These are phyloP conservation scores for Hephaestus fuliginosus DNA, from an alignment of 2,797 vertebrate genomes.

Conservation along the genomic window DNA sequence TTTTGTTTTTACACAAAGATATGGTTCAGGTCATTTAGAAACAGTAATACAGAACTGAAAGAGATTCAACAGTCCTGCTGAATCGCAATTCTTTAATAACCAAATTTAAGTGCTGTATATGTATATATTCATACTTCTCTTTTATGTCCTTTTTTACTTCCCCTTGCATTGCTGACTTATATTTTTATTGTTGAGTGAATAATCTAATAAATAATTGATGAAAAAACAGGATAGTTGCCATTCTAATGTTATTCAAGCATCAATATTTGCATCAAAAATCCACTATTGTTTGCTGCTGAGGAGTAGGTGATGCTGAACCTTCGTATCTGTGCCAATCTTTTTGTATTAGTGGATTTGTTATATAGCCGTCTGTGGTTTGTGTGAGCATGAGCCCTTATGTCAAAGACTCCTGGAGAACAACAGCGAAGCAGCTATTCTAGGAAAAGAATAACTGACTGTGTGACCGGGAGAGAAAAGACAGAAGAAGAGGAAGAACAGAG, in stretches of 20 bases:
- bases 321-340: not conserved
- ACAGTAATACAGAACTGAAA: too few species aligned
- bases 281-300: not conserved
- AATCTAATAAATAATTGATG: not conserved
- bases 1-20: not conserved
- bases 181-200: not conserved
- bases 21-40: not conserved
- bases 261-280: not conserved
- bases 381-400: not conserved
- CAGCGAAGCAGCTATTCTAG: conserved; percentile 19
- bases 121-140: not conserved
- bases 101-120: not conserved
- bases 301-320: not conserved
- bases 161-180: not conserved
- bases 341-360: not conserved
- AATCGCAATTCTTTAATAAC: not conserved
- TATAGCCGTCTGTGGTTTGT: not conserved
- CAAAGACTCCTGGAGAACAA: conserved; percentile 22
- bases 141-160: not conserved
- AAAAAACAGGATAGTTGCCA: not conserved
- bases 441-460: conserved; percentile 45
- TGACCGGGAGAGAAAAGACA: conserved; percentile 3
- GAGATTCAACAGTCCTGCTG: not conserved
- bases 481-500: conserved; percentile 10
- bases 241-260: not conserved